A percentile compares a stretch with the other conserved stretches of the same genome.
phyloP scores from a whole-genome alignment of 2,113 vertebrate species.

The Seriola aureovittata region DNA sequence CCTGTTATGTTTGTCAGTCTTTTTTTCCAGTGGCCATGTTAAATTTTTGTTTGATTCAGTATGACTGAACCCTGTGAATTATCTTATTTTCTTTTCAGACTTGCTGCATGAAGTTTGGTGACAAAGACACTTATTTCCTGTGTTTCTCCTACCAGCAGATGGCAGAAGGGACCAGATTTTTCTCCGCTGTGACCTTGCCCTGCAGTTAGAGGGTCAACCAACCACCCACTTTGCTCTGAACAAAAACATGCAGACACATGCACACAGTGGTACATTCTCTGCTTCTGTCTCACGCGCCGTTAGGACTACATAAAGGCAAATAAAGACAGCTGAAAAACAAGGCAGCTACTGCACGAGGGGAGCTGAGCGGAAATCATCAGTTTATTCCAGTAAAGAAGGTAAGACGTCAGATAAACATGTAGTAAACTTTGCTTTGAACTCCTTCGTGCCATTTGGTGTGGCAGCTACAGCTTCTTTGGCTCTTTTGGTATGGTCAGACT shows the following conservation, averaged over 20 bases:
- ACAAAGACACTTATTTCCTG: background rate
- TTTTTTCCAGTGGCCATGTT: background rate
- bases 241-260: conserved; percentile 13
- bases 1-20: background rate
- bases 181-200: conserved; percentile 58
- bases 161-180: conserved; percentile 37
- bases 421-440: conserved; percentile 7
- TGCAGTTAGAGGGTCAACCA: conserved; percentile 41
- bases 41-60: background rate
- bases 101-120: too few relatives aligned
- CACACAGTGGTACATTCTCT: background rate
- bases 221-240: conserved; percentile 17
- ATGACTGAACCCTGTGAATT: background rate
- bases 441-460: background rate
- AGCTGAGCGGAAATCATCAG: conserved; percentile 6
- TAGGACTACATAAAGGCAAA: background rate
- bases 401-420: conserved; percentile 7
- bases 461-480: background rate
- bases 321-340: background rate
- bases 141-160: conserved; percentile 62
- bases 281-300: background rate
- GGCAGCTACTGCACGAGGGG: background rate
- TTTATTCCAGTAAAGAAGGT: conserved; percentile 46
- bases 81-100: conserved; percentile 19
- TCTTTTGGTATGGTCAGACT: background rate